Evolutionary conservation across 92 coral and sea anemone species (phyloP), one percentile per base, ranked within the genome.

Genomic region (Heteractis magnifica): DNA sequence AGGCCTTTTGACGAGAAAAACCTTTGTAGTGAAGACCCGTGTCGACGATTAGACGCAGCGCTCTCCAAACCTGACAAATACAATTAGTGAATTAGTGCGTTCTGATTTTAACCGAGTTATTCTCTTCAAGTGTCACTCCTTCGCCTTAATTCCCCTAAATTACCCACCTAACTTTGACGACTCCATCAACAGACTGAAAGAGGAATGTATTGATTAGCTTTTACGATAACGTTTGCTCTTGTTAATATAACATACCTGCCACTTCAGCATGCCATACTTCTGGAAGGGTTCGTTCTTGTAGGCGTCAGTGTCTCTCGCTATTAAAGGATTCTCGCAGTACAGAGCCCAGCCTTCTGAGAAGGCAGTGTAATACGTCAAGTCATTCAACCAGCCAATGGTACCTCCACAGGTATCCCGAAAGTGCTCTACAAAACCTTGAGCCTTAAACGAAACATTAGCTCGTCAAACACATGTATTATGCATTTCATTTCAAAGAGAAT

Each of bases 271-370:
- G 81, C 87, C 87, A 64, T 84, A 84, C 34, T 84, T 84, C 19
- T 58, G 74, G 64, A 76, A 77, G 51, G 87, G 87, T 65, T 51
- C 71, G 5, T 49, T 23, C 8, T 84, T 26, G 51, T 84, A 84
- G 10, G 73, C 21, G 68, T 84, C 87, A 15, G 87, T 84, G n/a
- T 84, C 87, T 52, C 73, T 26, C 21, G 82, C 87, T 6, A 84
- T 77, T 75, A 84, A 65, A 10, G 82, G 87, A 53, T 84, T 92
- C 84, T 93, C 98, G 16, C 95, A 95, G 82, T 93, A 93, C 20
- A 92, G 72, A 44, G 78, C 98, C 98, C 98, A 93, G 72, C 97
- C 97, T 80, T 93, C 98, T 62, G 90, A 56, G 56, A 93, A 91
- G 48, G 98, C 91, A 4, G 90, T 84, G 81, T 93, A 93, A 48